A percentile compares a stretch with the other conserved stretches of the same genome.
Conservation (phyloP, 2,113 vertebrate species). For the Meriones unguiculatus region DNA sequence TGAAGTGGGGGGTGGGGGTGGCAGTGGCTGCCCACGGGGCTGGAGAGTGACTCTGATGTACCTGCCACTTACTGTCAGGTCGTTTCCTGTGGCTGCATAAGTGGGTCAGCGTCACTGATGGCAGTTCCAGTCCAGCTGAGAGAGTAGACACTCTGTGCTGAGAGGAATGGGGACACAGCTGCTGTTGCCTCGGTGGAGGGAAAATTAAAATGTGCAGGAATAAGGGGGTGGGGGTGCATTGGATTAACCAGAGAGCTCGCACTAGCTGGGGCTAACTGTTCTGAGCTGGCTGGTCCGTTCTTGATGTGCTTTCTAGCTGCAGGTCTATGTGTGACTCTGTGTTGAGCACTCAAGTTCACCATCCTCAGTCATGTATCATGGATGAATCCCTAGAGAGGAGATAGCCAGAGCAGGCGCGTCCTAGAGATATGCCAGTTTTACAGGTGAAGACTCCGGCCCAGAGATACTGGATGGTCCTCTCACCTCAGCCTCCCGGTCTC, state of each 20-base stretch:
- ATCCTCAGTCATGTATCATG: fast-evolving
- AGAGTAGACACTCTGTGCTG: not conserved
- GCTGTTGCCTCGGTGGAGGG: not conserved
- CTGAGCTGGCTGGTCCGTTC: fast-evolving
- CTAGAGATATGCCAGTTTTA: too few relatives aligned
- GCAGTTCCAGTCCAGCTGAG: fast-evolving
- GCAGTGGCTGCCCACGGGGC: not conserved
- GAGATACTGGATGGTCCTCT: not conserved
- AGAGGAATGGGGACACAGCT: not conserved
- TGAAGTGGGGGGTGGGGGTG: not conserved
- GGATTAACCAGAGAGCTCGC: not conserved
- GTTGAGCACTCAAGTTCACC: fast-evolving
- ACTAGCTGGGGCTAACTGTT: fast-evolving
- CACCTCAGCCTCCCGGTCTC: not conserved
- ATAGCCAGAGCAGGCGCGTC: fast-evolving
- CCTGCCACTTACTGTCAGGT: not conserved
- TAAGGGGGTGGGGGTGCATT: fast-evolving
- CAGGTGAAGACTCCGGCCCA: not conserved
- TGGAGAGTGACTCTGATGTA: not conserved
- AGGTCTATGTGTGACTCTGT: fast-evolving
- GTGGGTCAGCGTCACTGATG: fast-evolving
- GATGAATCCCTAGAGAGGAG: not conserved
- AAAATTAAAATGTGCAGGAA: not conserved
- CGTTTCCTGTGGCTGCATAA: not conserved
- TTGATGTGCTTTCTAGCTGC: fast-evolving